A percentile compares a stretch with the other conserved stretches of the same genome.
These are phyloP conservation scores for Ascidia mentula DNA, from an alignment of 23 tunicate species.

Conservation along the genomic window DNA sequence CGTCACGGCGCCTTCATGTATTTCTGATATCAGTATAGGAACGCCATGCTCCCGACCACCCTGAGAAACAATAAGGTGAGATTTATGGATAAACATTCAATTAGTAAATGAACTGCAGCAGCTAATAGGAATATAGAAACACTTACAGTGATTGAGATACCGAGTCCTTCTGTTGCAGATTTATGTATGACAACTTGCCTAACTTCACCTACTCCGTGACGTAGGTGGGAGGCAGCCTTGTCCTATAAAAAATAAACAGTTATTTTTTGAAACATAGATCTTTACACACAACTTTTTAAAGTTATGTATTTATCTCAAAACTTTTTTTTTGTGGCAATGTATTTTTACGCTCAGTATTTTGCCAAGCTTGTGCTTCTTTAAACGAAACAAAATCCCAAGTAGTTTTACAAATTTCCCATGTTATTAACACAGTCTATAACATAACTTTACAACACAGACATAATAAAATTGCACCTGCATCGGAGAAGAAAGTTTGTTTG, in stretches of 20 bases:
- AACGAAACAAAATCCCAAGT: not conserved
- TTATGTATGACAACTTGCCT: conserved; percentile 63
- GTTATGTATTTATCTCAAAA: not conserved
- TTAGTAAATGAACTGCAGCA: too few relatives aligned
- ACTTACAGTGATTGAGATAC: conserved; percentile 82
- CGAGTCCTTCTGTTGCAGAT: conserved; percentile 70
- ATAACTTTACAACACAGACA: too few relatives aligned
- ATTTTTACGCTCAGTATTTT: not conserved
- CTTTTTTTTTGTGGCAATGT: not conserved
- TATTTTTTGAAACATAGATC: not conserved
- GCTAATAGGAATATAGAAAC: not conserved
- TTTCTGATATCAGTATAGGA: conserved; percentile 92
- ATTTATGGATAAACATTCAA: too few relatives aligned
- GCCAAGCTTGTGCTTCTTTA: not conserved
- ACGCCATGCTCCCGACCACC: conserved; percentile 96
- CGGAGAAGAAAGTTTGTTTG: conserved; percentile 20
- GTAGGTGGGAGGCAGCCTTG: conserved; percentile 1
- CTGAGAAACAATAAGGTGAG: conserved; percentile 22
- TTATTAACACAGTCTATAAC: too few relatives aligned
- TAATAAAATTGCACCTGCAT: not conserved
- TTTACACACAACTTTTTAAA: not conserved
- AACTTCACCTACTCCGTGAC: conserved; percentile 76
- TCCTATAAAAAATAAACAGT: not conserved
- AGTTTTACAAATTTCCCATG: not conserved
- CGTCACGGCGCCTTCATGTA: conserved; percentile 69